Percentiles rank a stretch among this genome's conserved stretches.
phyloP scores from a whole-genome alignment of 2,797 vertebrate species.

The Darevskia mixta region DNA sequence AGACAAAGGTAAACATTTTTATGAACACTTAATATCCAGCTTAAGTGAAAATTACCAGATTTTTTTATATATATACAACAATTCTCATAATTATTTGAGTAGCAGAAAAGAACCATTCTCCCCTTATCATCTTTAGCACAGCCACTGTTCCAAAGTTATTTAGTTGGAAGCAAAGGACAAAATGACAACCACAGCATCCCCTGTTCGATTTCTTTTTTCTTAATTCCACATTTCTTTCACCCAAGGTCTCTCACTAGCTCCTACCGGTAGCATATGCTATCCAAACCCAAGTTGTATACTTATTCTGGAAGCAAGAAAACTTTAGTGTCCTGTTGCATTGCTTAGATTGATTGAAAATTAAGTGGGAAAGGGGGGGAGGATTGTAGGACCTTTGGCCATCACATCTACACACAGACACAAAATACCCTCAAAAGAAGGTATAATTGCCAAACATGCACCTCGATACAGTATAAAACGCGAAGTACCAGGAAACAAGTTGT shows the following conservation, averaged over 20 bases:
- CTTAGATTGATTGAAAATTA: background rate
- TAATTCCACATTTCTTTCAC: slow-evolving; percentile 48
- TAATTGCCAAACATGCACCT: background rate
- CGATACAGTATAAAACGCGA: background rate
- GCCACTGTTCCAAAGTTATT: background rate
- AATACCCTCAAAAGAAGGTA: background rate
- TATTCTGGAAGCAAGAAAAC: background rate
- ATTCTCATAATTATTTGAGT: slow-evolving; percentile 35
- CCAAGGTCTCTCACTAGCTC: background rate
- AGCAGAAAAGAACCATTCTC: slow-evolving; percentile 24
- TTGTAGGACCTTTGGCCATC: background rate
- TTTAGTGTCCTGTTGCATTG: background rate
- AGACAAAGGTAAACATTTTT: slow-evolving; percentile 46
- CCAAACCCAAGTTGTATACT: background rate
- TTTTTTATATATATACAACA: slow-evolving; percentile 28
- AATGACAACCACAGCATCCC: background rate
- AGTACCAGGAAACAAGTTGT: background rate
- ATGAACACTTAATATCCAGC: slow-evolving; percentile 72
- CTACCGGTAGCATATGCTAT: slow-evolving; percentile 14
- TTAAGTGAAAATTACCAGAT: slow-evolving; percentile 68
- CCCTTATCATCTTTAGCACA: slow-evolving; percentile 11
- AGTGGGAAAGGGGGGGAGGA: background rate
- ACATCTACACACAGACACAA: background rate
- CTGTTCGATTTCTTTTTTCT: background rate
- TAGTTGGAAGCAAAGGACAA: slow-evolving; percentile 26